Percentiles rank a stretch among this genome's conserved stretches.
These are phyloP conservation scores for Urophycis tenuis DNA, from an alignment of 2,797 vertebrate species.

Conservation along the genomic window DNA sequence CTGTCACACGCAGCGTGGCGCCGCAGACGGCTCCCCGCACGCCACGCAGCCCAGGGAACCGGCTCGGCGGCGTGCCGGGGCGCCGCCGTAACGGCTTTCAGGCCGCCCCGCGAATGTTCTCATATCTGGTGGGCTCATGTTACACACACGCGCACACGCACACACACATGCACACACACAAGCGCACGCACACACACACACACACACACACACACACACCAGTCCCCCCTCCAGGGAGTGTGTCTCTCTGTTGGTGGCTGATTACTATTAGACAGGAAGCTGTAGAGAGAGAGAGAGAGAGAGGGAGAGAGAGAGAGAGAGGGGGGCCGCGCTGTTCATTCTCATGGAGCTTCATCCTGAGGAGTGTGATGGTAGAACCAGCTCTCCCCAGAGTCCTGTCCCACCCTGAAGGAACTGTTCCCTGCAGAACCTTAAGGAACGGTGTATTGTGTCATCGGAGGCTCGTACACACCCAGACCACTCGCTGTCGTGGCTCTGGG, in stretches of 20 bases:
- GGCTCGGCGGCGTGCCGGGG: too few species aligned
- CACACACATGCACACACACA: too few species aligned
- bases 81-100: too few species aligned
- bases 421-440: neutral
- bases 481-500: neutral
- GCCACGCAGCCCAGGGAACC: neutral
- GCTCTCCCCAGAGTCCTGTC: neutral
- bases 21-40: too few species aligned
- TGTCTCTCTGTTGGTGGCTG: constrained; percentile 55
- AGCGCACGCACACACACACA: neutral
- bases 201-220: neutral
- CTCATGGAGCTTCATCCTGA: neutral
- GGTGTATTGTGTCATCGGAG: neutral
- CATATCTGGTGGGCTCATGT: neutral
- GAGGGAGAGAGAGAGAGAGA: constrained; percentile 24
- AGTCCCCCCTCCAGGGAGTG: too few species aligned
- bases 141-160: neutral
- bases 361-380: neutral
- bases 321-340: too few species aligned
- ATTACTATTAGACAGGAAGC: constrained; percentile 48
- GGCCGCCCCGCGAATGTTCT: neutral
- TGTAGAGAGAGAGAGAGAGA: constrained; percentile 26
- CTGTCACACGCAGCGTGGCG: neutral
- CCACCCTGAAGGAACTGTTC: neutral
- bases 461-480: neutral